Conservation (phyloP, 2,113 vertebrate genomes). For the Nannobrachium achirus region DNA sequence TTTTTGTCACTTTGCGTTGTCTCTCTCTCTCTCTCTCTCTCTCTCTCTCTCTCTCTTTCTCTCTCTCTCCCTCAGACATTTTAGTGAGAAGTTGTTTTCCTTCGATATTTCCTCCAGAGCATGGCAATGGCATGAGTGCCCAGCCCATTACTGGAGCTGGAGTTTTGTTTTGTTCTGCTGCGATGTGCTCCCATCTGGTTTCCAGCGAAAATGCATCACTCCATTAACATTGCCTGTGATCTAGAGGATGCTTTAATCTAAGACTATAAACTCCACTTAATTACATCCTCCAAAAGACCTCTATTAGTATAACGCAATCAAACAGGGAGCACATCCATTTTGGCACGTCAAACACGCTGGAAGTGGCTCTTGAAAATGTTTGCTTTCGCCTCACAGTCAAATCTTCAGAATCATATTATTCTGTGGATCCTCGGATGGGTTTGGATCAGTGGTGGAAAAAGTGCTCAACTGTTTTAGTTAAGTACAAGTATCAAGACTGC, state of each 20-base stretch:
- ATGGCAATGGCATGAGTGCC: conserved; percentile 28
- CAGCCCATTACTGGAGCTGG: conserved; percentile 53
- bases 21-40: conserved; percentile 34
- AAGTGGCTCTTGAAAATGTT: conserved; percentile 65
- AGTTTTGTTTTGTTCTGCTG: conserved; percentile 68
- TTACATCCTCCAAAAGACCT: conserved; percentile 79
- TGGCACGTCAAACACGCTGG: conserved; percentile 63
- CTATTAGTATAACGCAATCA: conserved; percentile 79
- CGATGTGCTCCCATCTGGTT: conserved; percentile 81
- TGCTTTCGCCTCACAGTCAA: conserved; percentile 55
- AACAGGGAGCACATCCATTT: conserved; percentile 70
- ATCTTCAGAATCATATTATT: conserved; percentile 51
- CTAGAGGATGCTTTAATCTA: conserved; percentile 83
- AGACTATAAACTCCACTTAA: conserved; percentile 83
- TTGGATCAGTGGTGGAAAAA: too few species aligned
- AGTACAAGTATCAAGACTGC: too few species aligned
- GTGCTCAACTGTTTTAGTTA: too few species aligned
- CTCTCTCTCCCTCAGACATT: conserved; percentile 30
- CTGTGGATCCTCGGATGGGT: too few species aligned
- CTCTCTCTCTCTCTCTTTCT: conserved; percentile 20
- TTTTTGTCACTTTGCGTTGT: neutral
- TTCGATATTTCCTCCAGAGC: conserved; percentile 30
- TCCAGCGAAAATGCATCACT: conserved; percentile 80
- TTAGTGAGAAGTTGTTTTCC: conserved; percentile 45
- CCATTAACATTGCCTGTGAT: conserved; percentile 83